Percentiles rank a stretch among this genome's conserved stretches.
These are phyloP conservation scores for Goniozus legneri DNA, from an alignment of 1,140 invertebrate genomes.

Conservation along the genomic window DNA sequence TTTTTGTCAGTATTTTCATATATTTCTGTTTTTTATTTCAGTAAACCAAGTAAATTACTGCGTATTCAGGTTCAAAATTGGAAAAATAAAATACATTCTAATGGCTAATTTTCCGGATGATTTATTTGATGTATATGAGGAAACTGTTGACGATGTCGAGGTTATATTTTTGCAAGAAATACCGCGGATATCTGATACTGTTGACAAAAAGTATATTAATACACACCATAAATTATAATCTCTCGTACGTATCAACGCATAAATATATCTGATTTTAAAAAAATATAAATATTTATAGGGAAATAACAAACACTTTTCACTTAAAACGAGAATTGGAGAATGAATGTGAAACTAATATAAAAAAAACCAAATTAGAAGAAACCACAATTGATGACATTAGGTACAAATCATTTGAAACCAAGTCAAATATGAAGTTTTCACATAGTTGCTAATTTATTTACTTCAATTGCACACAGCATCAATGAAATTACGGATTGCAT, in stretches of 20 bases:
- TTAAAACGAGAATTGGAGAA: slow-evolving; percentile 32
- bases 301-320: neutral
- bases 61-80: too few species aligned
- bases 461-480: neutral
- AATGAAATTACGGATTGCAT: slow-evolving; percentile 59
- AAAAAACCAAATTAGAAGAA: slow-evolving; percentile 35
- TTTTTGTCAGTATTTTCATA: too few species aligned
- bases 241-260: too few species aligned
- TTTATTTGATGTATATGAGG: slow-evolving; percentile 58
- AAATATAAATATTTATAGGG: slow-evolving; percentile 7
- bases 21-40: too few species aligned
- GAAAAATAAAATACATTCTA: too few species aligned
- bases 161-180: slow-evolving; percentile 13
- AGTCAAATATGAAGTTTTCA: too few species aligned
- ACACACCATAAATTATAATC: too few species aligned
- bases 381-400: slow-evolving; percentile 47
- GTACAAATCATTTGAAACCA: slow-evolving; percentile 31
- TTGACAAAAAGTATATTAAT: neutral
- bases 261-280: too few species aligned
- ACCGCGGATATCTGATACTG: neutral
- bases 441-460: slow-evolving; percentile 20
- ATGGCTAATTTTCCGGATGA: slow-evolving; percentile 48
- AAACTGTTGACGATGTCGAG: slow-evolving; percentile 30
- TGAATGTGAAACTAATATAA: slow-evolving; percentile 13
- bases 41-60: too few species aligned